phyloP scores from a whole-genome alignment of 2,888 invertebrate genomes.

The Eristalis arbustorum region DNA sequence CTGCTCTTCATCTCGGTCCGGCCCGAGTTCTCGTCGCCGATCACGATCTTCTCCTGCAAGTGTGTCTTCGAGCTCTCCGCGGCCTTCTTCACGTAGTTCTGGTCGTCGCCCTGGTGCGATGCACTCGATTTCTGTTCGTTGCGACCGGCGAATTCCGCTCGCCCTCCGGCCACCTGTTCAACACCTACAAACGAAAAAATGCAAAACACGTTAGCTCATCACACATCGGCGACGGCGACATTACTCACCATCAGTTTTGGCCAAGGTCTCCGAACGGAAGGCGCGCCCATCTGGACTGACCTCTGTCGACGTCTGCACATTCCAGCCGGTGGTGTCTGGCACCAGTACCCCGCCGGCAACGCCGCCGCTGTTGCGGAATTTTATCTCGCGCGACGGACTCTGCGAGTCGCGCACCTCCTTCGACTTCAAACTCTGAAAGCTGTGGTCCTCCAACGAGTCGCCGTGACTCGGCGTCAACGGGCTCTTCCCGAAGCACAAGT shows the following conservation, averaged over 20 bases:
- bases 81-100: constrained; percentile 81
- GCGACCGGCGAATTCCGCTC: constrained; percentile 84
- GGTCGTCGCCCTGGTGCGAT: constrained; percentile 82
- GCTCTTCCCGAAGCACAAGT: constrained; percentile 80
- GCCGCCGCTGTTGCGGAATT: constrained; percentile 75
- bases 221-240: not conserved
- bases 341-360: constrained; percentile 64
- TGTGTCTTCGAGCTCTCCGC: constrained; percentile 81
- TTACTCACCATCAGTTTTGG: constrained; percentile 83
- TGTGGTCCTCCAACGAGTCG: constrained; percentile 87
- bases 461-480: constrained; percentile 83
- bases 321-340: constrained; percentile 84
- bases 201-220: not conserved
- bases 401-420: constrained; percentile 90
- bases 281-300: constrained; percentile 85
- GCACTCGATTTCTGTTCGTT: constrained; percentile 83
- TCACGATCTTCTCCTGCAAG: constrained; percentile 81
- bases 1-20: constrained; percentile 79
- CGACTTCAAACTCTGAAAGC: constrained; percentile 88
- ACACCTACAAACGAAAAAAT: constrained; percentile 80
- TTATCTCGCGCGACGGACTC: constrained; percentile 84
- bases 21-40: constrained; percentile 81
- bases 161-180: constrained; percentile 85
- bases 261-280: constrained; percentile 83
- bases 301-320: constrained; percentile 84